Percentiles rank a stretch among this genome's conserved stretches.
Conservation (phyloP, 2,113 vertebrate genomes). For the Blennius ocellaris region DNA sequence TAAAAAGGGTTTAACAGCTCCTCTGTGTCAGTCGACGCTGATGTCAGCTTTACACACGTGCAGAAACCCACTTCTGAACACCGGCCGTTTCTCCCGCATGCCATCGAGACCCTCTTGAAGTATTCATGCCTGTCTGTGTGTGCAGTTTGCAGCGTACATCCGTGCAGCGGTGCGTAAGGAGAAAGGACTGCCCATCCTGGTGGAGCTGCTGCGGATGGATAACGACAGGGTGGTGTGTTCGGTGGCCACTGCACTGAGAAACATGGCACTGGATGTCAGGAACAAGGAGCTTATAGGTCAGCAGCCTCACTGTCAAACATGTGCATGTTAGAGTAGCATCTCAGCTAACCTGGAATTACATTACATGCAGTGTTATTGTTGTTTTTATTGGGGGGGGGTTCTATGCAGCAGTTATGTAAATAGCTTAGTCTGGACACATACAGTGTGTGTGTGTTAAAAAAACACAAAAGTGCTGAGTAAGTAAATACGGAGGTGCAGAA, state of each 20-base stretch:
- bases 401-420: background rate
- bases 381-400: background rate
- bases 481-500: background rate
- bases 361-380: background rate
- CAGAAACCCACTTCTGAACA: background rate
- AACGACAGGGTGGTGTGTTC: conserved; percentile 97
- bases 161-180: conserved; percentile 96
- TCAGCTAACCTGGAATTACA: too few species aligned
- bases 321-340: background rate
- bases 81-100: conserved; percentile 1
- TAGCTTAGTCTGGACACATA: background rate
- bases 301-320: conserved; percentile 38
- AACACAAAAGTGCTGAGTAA: background rate
- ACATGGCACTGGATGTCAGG: conserved; percentile 96
- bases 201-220: conserved; percentile 97
- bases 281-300: conserved; percentile 98
- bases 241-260: conserved; percentile 94
- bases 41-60: conserved; percentile 23
- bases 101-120: background rate
- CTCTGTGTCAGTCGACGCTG: conserved; percentile 12
- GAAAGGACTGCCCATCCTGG: conserved; percentile 97
- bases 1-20: conserved; percentile 35
- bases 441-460: background rate
- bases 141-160: conserved; percentile 95
- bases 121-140: conserved; percentile 32